Percentiles rank a stretch among this genome's conserved stretches.
These are phyloP conservation scores for Thomomys bottae DNA, from an alignment of 2,113 vertebrate genomes.

Conservation along the genomic window DNA sequence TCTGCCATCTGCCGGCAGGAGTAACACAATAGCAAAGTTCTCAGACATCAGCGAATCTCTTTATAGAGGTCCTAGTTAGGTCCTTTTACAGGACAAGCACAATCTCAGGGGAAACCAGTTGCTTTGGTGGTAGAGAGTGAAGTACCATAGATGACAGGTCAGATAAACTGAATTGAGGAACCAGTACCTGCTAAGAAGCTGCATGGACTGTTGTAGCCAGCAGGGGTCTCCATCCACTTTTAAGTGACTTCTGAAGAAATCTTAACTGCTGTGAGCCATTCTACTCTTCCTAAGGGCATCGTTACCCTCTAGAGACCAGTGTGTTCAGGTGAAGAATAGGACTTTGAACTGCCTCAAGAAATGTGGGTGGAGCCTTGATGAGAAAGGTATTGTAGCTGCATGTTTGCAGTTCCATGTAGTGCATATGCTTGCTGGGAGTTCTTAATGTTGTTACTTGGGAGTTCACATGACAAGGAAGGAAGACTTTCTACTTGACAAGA, in stretches of 20 bases:
- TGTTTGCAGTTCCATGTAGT: not conserved
- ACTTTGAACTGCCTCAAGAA: not conserved
- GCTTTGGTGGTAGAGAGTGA: too few species aligned
- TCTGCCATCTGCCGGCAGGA: not conserved
- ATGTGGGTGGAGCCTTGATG: not conserved
- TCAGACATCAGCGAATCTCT: not conserved
- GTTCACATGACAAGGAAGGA: not conserved
- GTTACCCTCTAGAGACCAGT: not conserved
- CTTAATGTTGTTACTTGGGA: too few species aligned
- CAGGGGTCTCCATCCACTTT: constrained; percentile 84
- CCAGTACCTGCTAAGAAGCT: not conserved
- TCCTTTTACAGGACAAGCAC: not conserved
- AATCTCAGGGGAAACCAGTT: not conserved
- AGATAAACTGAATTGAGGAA: not conserved
- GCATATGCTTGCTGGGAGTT: not conserved
- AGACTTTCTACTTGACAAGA: not conserved
- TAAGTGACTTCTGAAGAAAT: constrained; percentile 42
- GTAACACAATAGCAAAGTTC: not conserved
- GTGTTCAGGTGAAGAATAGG: not conserved
- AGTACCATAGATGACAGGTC: not conserved
- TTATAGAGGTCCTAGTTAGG: not conserved
- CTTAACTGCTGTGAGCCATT: not conserved
- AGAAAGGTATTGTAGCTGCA: not conserved
- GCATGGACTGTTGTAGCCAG: constrained; percentile 69
- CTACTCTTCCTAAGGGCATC: not conserved